phyloP scores from a whole-genome alignment of 2,797 vertebrate species.

The Anas bernieri region DNA sequence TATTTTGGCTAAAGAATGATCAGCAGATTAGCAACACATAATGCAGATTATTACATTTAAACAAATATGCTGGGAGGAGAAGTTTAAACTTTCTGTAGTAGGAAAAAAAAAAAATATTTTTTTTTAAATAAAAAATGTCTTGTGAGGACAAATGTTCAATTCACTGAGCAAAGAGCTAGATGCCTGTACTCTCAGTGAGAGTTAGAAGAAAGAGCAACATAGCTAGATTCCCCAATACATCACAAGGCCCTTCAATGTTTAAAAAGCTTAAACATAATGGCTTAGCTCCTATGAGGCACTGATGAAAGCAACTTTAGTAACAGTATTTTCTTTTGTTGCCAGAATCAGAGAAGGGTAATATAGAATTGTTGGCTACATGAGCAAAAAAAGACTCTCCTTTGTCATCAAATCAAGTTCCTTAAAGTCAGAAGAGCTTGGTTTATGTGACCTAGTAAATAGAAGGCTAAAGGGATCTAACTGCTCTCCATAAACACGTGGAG shows the following conservation, averaged over 20 bases:
- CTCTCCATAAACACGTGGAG: not conserved
- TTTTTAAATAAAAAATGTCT: not conserved
- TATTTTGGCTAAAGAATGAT: constrained; percentile 40
- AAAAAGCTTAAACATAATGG: not conserved
- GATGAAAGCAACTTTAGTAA: not conserved
- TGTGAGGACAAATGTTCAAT: not conserved
- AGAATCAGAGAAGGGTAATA: not conserved
- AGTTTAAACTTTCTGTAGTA: not conserved
- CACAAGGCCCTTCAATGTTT: not conserved
- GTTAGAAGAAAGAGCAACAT: not conserved
- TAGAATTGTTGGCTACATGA: not conserved
- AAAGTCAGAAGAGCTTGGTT: not conserved
- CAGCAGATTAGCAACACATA: not conserved
- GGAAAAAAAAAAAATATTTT: not conserved
- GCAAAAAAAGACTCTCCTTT: not conserved
- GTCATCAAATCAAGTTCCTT: not conserved
- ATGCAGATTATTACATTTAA: constrained; percentile 21
- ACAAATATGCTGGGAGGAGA: not conserved
- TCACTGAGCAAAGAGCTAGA: not conserved
- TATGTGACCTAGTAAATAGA: not conserved
- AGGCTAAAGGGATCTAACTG: not conserved
- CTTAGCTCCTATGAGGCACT: not conserved
- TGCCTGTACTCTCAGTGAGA: not conserved
- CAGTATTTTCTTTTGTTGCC: not conserved
- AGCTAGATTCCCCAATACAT: not conserved